Evolutionary conservation across 2,888 invertebrate genomes (phyloP).

Genomic region (Steinernema carpocapsae): DNA sequence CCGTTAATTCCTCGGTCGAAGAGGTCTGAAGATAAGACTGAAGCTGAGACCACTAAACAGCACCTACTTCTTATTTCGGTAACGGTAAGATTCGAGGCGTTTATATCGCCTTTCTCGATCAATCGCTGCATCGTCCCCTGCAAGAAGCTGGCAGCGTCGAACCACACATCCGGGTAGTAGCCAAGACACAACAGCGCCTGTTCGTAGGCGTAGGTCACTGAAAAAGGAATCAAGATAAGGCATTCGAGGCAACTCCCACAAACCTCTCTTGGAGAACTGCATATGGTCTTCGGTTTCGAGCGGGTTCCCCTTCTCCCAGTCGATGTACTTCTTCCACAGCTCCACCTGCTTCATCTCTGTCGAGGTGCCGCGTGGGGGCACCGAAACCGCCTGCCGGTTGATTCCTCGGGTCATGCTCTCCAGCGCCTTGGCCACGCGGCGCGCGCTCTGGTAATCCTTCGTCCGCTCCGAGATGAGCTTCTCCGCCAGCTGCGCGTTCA

Average conservation of each 20-base stretch:
- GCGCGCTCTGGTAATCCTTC: constrained; percentile 78
- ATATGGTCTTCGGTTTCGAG: constrained; percentile 93
- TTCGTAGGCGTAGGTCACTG: constrained; percentile 96
- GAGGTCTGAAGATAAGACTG: constrained; percentile 74
- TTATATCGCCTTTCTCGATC: constrained; percentile 75
- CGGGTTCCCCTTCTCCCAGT: constrained; percentile 96
- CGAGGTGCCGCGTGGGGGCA: constrained; percentile 80
- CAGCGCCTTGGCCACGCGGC: constrained; percentile 89
- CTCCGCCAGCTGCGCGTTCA: constrained; percentile 87
- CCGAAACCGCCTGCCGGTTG: constrained; percentile 91
- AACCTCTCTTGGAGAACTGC: constrained; percentile 81
- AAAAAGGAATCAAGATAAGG: constrained; percentile 37
- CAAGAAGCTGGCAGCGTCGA: constrained; percentile 91
- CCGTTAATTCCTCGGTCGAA: constrained; percentile 87
- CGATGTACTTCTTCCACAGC: constrained; percentile 96
- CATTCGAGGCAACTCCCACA: background rate
- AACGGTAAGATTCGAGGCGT: constrained; percentile 48
- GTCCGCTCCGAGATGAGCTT: constrained; percentile 96
- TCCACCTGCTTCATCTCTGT: constrained; percentile 77
- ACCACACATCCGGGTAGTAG: constrained; percentile 97
- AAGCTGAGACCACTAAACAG: constrained; percentile 74
- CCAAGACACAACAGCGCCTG: constrained; percentile 93
- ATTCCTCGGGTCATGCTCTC: constrained; percentile 92
- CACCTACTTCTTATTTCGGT: constrained; percentile 40
- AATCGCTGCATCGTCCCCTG: constrained; percentile 91